These are phyloP conservation scores for Euschistus heros DNA, from an alignment of 1,140 invertebrate species.

Conservation along the genomic window DNA sequence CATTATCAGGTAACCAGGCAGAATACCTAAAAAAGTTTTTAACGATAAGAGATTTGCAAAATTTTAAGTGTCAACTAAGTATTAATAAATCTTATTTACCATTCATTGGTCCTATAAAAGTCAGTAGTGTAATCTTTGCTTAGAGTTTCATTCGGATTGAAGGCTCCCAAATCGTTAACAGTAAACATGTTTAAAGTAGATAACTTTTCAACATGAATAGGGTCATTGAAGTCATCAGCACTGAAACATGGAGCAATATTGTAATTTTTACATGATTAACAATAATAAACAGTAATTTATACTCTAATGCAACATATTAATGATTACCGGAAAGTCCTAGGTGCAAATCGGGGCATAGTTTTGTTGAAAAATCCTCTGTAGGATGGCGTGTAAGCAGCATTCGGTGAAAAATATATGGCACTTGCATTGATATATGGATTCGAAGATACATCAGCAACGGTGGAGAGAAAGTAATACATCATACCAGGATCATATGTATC, in stretches of 20 bases:
- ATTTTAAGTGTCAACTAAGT: conserved; percentile 24
- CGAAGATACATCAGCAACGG: conserved; percentile 86
- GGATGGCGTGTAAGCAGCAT: conserved; percentile 87
- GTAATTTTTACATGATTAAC: not conserved
- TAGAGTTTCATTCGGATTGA: conserved; percentile 50
- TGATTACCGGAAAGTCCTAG: conserved; percentile 62
- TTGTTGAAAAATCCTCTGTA: conserved; percentile 95
- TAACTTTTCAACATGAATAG: conserved; percentile 80
- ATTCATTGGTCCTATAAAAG: conserved; percentile 86
- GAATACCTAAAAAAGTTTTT: conserved; percentile 46
- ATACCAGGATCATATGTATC: conserved; percentile 92
- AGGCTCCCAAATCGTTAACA: conserved; percentile 71
- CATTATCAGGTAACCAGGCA: conserved; percentile 77
- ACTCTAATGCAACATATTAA: not conserved
- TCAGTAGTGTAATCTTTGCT: conserved; percentile 83
- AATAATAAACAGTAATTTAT: not conserved
- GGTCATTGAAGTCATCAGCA: conserved; percentile 88
- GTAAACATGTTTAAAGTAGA: conserved; percentile 83
- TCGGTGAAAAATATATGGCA: conserved; percentile 88
- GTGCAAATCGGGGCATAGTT: conserved; percentile 89
- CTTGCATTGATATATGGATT: conserved; percentile 88
- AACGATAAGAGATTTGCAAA: not conserved
- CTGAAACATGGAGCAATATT: conserved; percentile 36
- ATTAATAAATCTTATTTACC: conserved; percentile 44
- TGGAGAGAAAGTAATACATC: conserved; percentile 95